Evolutionary conservation across 2,797 vertebrate species (phyloP), one percentile per base, ranked within the genome.

Genomic region (Ibycter americanus): DNA sequence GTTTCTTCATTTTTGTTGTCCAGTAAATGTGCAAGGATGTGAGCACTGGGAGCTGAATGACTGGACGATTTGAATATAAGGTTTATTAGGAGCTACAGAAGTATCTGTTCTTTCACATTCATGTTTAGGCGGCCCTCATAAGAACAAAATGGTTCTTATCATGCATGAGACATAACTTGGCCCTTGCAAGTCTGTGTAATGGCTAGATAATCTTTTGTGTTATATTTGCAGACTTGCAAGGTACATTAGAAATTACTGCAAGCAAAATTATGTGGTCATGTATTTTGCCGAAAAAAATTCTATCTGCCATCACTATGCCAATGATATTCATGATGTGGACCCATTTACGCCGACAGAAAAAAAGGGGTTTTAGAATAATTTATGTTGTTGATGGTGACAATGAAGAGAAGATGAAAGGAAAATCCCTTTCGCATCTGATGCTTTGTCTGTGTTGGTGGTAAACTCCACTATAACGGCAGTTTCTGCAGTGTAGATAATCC

Each of bases 31-130:
- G 27, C 55, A 58, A 71, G 56, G 87, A 73, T 52, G 20, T 29
- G 16, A 67, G 15, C 6, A 63, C 18, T 46, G 15, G 27, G n/a
- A 77, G 25, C 1, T 4, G 40, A 90, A 83, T 31, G 26, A 46
- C 1, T 15, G 27, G 34, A 9, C 0, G 3, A 56, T 40, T 44
- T n/a, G 16, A 74, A 56, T 3, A 42, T 27, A 55, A 55, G 1
- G 1, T 51, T 58, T 71, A 66, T 59, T 66, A 65, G 4, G 17
- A 89, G 68, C 12, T 32, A 56, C 15, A 68, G 46, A 65, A 86
- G 14, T 18, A 62, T 32, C n/a, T 82, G 4, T 26, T 55, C 25
- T 63, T 49, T 83, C 27, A 47, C 32, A 32, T 65, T 77, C 36
- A 61, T 72, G n/a, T 79, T 70, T 49, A 47, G 19, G 10, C 44